Evolutionary conservation across 2,113 vertebrate species (phyloP).

Genomic region (Pterocles gutturalis): DNA sequence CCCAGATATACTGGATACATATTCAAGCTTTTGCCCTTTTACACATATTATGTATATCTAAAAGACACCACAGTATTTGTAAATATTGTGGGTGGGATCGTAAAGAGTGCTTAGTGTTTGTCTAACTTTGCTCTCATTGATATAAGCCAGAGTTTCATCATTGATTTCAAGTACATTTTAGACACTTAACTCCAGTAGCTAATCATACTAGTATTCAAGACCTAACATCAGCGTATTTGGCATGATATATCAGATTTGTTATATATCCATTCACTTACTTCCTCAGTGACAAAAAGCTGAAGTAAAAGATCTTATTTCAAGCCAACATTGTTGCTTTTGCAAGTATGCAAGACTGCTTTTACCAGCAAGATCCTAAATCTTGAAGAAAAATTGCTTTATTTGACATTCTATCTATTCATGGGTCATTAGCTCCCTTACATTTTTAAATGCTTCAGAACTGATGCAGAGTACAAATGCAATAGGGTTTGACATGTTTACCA

Average conservation of each 20-base stretch:
- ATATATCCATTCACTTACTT: neutral
- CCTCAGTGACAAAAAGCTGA: neutral
- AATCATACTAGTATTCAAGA: neutral
- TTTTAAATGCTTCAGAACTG: slow-evolving; percentile 41
- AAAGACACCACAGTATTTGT: neutral
- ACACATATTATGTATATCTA: neutral
- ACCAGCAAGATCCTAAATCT: neutral
- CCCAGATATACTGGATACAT: neutral
- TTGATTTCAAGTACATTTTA: neutral
- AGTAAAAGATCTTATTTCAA: neutral
- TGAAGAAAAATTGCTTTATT: slow-evolving; percentile 45
- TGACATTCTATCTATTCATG: slow-evolving; percentile 1
- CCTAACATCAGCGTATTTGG: neutral
- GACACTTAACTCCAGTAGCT: neutral
- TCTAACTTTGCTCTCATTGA: neutral
- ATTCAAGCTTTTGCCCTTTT: neutral
- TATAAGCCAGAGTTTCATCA: neutral
- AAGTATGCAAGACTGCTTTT: neutral
- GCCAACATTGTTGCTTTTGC: neutral
- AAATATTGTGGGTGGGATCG: neutral
- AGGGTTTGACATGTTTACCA: slow-evolving; percentile 54
- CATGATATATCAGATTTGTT: neutral
- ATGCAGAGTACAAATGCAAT: neutral
- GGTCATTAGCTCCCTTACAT: slow-evolving; percentile 16
- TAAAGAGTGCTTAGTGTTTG: neutral